These are phyloP conservation scores for Andrena chrysosceles DNA, from an alignment of 2,888 invertebrate species.

Conservation along the genomic window DNA sequence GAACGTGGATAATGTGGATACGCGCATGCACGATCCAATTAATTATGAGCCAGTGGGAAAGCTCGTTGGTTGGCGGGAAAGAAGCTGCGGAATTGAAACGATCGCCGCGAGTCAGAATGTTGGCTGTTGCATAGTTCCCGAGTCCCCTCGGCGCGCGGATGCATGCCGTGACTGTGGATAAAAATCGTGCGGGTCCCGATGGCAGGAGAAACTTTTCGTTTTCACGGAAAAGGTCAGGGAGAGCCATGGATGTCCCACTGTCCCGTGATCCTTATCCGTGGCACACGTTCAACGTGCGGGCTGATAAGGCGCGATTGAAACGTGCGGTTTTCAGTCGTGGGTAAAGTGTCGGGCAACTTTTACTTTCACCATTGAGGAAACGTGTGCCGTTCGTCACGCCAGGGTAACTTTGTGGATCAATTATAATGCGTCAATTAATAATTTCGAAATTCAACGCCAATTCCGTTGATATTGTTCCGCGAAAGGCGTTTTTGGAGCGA, in stretches of 20 bases:
- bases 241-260: not conserved
- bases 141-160: not conserved
- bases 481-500: not conserved
- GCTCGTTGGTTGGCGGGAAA: not conserved
- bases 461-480: conserved; percentile 14
- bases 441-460: conserved; percentile 71
- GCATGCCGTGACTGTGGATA: conserved; percentile 1
- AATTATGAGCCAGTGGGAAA: too few relatives aligned
- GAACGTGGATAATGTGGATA: too few relatives aligned
- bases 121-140: conserved; percentile 5
- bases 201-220: not conserved
- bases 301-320: conserved; percentile 56
- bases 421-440: conserved; percentile 79
- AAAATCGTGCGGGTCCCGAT: not conserved
- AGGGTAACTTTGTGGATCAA: conserved; percentile 80
- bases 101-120: not conserved
- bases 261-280: conserved; percentile 40
- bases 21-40: too few relatives aligned
- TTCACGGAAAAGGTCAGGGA: conserved; percentile 31
- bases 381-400: conserved; percentile 75
- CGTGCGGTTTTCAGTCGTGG: conserved; percentile 39
- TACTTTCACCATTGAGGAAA: conserved; percentile 74
- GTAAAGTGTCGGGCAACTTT: conserved; percentile 59
- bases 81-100: not conserved
- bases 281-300: conserved; percentile 38